Conservation (phyloP, 2,888 invertebrate genomes). For the Eledone cirrhosa region DNA sequence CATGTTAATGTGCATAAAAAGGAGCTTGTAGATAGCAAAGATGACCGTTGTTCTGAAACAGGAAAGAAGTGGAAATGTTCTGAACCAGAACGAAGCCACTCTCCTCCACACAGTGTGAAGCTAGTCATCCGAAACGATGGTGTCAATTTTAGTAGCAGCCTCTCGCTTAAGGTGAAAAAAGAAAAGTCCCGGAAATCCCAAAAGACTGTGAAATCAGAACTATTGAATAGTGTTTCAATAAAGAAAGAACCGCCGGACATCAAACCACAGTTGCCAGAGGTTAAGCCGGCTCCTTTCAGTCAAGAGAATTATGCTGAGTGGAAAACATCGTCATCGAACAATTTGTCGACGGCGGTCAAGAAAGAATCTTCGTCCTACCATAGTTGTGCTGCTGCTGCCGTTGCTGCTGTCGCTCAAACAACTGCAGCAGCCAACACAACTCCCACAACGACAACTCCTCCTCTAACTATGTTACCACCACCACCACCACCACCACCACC, state of each 20-base stretch:
- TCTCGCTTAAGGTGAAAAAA: constrained; percentile 26
- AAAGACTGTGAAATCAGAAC: constrained; percentile 32
- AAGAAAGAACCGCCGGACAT: constrained; percentile 24
- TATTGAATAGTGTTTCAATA: constrained; percentile 1
- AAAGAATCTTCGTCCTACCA: constrained; percentile 16
- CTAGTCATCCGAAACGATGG: constrained; percentile 52
- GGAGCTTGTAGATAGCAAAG: constrained; percentile 18
- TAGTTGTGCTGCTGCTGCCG: constrained; percentile 5
- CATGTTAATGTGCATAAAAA: constrained; percentile 13
- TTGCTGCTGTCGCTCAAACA: neutral
- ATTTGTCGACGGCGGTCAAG: constrained; percentile 7
- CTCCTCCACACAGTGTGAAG: constrained; percentile 34
- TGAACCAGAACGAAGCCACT: neutral
- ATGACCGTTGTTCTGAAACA: constrained; percentile 22
- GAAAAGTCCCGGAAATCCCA: constrained; percentile 16
- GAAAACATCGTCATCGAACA: constrained; percentile 1
- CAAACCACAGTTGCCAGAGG: neutral
- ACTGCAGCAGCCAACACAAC: neutral
- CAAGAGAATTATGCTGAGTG: constrained; percentile 18
- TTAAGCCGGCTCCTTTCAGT: constrained; percentile 18
- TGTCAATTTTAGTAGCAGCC: constrained; percentile 46
- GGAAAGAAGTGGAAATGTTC: constrained; percentile 23
- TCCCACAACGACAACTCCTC: neutral
- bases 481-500: neutral
- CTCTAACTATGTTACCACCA: neutral